Evolutionary conservation across 1,140 invertebrate species (phyloP), one percentile per base, ranked within the genome.

Genomic region (Pseudobourletiella spinata): DNA sequence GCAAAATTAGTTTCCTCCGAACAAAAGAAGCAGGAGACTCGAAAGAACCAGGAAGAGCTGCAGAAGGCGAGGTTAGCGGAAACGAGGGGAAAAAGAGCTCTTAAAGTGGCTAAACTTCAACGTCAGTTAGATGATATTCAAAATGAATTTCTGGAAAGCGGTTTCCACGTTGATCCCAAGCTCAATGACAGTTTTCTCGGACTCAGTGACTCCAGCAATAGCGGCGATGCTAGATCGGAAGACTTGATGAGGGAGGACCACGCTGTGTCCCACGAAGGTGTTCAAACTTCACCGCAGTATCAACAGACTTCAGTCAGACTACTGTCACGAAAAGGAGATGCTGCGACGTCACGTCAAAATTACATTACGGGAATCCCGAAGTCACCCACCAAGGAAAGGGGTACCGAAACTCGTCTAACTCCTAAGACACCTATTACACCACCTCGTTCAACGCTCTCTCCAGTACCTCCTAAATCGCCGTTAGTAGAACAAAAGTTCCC

Each of bases 11-110:
- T 18, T n/a, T 42, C 46, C 1, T 15, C 43, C 14, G 43, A 48
- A 50, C 43, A 56, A 20, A 16, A 29, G 4, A 57, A n/a, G 26
- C 18, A 28, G 46, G 30, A 57, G 26, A 20, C 20, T 20, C 6
- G 22, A 20, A 1, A 24, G 1, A 28, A 20, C 2, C 28, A 24
- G 20, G 28, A 55, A 0, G 26, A 56, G 8, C 3, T 35, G 1
- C 3, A 57, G 18, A 32, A 30, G 4, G 63, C 32, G 16, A 46
- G 56, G 43, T 29, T 26, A 29, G 42, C 39, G 2, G 43, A 65
- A 29, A 25, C 39, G 20, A 52, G 63, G 43, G 63, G 63, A 1
- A 56, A 57, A 28, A 26, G 28, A 4, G 63, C 63, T 2, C 24
- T 65, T 1, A 55, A 46, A 39, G 29, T 43, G 15, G 60, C 11